phyloP scores from a whole-genome alignment of 2,797 vertebrate species.

The Enteromius mattozi region DNA sequence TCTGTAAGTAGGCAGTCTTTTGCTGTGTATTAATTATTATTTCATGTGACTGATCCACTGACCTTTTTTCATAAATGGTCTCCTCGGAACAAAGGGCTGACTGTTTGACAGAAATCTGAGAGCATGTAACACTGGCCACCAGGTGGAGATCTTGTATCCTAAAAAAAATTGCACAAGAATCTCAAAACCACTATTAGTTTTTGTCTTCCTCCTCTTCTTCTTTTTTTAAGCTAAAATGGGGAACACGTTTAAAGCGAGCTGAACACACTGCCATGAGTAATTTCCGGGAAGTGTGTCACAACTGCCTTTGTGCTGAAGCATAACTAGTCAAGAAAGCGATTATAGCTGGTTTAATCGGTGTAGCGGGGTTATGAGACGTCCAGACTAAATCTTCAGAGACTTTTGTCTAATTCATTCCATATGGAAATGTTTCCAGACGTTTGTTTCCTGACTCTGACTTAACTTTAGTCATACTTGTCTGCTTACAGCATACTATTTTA shows the following conservation, averaged over 20 bases:
- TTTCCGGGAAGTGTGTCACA: constrained; percentile 60
- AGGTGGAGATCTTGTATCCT: constrained; percentile 39
- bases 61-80: constrained; percentile 5
- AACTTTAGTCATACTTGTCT: not conserved
- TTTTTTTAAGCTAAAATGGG: constrained; percentile 17
- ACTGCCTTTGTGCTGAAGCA: constrained; percentile 42
- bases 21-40: constrained; percentile 38
- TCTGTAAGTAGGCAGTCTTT: constrained; percentile 14
- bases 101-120: constrained; percentile 18
- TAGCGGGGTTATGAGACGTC: not conserved
- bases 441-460: constrained; percentile 5
- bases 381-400: not conserved
- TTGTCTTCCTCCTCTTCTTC: not conserved
- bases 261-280: constrained; percentile 46
- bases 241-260: constrained; percentile 37
- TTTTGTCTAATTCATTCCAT: constrained; percentile 26
- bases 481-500: not conserved
- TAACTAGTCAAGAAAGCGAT: constrained; percentile 1
- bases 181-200: not conserved
- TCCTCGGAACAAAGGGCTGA: constrained; percentile 26
- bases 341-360: constrained; percentile 18
- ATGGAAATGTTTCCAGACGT: constrained; percentile 13
- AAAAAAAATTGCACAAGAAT: not conserved
- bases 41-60: constrained; percentile 56
- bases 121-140: not conserved